Conservation (phyloP, 2,888 invertebrate genomes). For the Myathropa florea region DNA sequence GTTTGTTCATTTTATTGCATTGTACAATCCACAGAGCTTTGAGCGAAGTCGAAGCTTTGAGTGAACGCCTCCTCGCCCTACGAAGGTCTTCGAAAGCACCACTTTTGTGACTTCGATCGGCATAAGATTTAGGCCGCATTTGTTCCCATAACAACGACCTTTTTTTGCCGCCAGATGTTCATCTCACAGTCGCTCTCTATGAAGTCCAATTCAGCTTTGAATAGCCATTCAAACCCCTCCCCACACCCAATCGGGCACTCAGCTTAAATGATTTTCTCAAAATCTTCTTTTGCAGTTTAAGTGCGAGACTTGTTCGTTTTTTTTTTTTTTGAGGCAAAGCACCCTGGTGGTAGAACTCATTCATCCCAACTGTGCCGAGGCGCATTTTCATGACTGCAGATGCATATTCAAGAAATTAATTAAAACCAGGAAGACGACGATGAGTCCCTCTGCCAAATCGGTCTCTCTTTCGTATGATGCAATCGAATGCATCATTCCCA, state of each 20-base stretch:
- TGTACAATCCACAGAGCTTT: no score
- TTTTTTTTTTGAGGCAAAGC: no score
- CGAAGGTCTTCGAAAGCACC: no score
- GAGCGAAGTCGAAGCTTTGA: no score
- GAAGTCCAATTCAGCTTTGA: neutral
- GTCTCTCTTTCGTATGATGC: slow-evolving; percentile 38
- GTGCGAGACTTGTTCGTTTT: neutral
- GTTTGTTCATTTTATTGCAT: no score
- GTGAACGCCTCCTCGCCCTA: no score
- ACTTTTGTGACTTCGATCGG: no score
- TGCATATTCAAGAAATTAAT: slow-evolving; percentile 64
- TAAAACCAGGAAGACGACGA: slow-evolving; percentile 51
- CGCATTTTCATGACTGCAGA: slow-evolving; percentile 43
- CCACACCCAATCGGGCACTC: neutral
- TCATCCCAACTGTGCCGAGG: neutral
- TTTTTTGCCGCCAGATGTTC: neutral
- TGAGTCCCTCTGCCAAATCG: slow-evolving; percentile 36
- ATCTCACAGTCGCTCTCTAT: neutral
- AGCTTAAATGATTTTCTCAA: neutral
- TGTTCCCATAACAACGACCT: no score
- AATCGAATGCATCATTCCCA: slow-evolving; percentile 61
- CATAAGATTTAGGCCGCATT: no score
- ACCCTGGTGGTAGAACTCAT: neutral
- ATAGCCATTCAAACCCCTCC: neutral
- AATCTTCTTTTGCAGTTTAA: neutral